Conservation (phyloP, 2,113 vertebrate species). For the Pteronura brasiliensis region DNA sequence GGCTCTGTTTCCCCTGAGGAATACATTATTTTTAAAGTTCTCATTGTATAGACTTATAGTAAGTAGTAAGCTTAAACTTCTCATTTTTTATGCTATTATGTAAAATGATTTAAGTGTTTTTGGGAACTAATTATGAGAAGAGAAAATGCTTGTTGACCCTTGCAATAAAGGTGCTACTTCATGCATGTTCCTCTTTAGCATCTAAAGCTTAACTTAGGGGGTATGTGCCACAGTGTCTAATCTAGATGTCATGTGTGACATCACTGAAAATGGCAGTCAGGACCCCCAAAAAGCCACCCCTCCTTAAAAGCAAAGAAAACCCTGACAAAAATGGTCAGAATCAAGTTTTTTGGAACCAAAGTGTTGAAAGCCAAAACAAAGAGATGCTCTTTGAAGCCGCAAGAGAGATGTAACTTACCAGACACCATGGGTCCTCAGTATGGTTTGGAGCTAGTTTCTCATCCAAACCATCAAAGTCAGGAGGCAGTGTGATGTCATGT, state of each 20-base stretch:
- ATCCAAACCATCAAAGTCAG: background rate
- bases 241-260: background rate
- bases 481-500: background rate
- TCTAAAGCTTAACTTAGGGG: background rate
- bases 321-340: background rate
- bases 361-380: background rate
- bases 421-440: background rate
- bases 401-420: background rate
- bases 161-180: background rate
- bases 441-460: background rate
- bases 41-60: background rate
- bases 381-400: background rate
- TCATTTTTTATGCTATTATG: background rate
- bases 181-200: no score
- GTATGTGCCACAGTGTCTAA: background rate
- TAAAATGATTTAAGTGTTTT: background rate
- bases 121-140: background rate
- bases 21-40: background rate
- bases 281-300: background rate
- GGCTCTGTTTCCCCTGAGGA: background rate
- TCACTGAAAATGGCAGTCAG: background rate
- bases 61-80: background rate
- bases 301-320: background rate
- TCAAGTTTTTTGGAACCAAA: background rate
- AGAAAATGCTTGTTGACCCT: background rate